Percentiles rank a stretch among this genome's conserved stretches.
phyloP scores from a whole-genome alignment of 2,113 vertebrate genomes.

The Plotosus lineatus region DNA sequence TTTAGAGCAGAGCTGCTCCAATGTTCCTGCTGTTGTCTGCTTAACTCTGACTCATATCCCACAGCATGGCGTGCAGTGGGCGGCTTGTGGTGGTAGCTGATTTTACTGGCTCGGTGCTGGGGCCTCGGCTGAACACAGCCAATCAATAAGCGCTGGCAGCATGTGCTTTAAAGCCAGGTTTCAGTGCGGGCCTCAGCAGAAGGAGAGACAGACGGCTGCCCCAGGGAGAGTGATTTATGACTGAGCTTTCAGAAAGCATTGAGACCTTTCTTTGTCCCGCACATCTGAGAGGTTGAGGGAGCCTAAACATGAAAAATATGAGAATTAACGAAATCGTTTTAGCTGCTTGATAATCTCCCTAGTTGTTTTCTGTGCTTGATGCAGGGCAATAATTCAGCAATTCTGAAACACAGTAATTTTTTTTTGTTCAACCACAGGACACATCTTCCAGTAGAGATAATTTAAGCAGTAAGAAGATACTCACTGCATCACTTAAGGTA shows the following conservation, averaged over 20 bases:
- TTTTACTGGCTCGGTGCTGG: constrained; percentile 26
- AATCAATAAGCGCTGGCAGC: constrained; percentile 35
- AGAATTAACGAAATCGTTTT: background rate
- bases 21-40: constrained; percentile 23
- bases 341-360: no score
- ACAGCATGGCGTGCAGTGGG: constrained; percentile 33
- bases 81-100: background rate
- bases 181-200: constrained; percentile 11
- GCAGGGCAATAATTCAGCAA: no score
- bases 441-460: no score
- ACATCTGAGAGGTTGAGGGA: background rate
- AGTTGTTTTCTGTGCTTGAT: no score
- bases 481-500: no score
- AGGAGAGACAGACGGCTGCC: constrained; percentile 45
- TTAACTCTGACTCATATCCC: constrained; percentile 37
- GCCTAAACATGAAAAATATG: background rate
- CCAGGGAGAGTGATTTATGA: constrained; percentile 38
- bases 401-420: no score
- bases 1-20: constrained; percentile 25
- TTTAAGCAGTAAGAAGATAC: no score
- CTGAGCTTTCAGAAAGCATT: constrained; percentile 31
- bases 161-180: constrained; percentile 8
- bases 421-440: no score
- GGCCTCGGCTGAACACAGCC: constrained; percentile 7
- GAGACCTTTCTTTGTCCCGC: background rate